phyloP scores from a whole-genome alignment of 1,140 invertebrate genomes.

The Euschistus heros region DNA sequence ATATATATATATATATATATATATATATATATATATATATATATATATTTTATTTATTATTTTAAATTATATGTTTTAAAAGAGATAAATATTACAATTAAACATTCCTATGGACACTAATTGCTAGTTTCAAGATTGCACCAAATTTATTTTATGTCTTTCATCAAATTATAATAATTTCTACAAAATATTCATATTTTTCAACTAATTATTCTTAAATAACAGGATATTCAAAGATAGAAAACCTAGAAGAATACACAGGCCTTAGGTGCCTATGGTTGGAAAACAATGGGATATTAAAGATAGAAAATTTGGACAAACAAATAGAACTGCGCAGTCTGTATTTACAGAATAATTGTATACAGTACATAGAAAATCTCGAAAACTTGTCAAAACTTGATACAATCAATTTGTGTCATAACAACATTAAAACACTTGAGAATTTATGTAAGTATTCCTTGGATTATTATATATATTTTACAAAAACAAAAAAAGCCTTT shows the following conservation, averaged over 20 bases:
- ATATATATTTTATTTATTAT: too few relatives aligned
- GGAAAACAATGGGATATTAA: conserved; percentile 79
- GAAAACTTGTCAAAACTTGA: conserved; percentile 57
- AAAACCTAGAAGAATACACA: conserved; percentile 86
- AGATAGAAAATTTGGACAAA: conserved; percentile 73
- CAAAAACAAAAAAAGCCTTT: too few relatives aligned
- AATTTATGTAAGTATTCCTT: conserved; percentile 53
- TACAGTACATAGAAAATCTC: conserved; percentile 78
- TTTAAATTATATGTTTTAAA: too few relatives aligned
- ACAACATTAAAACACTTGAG: conserved; percentile 70
- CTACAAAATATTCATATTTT: neutral
- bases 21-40: too few relatives aligned
- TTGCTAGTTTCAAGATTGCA: too few relatives aligned
- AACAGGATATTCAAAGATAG: conserved; percentile 70
- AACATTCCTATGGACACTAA: too few relatives aligned
- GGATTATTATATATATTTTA: too few relatives aligned
- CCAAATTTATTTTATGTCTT: too few relatives aligned
- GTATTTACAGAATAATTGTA: conserved; percentile 80
- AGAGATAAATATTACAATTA: too few relatives aligned
- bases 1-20: too few relatives aligned
- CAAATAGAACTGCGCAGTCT: conserved; percentile 66
- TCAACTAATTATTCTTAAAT: conserved; percentile 26
- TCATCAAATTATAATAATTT: too few relatives aligned
- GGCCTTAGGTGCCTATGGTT: conserved; percentile 86
- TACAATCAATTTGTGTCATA: conserved; percentile 78